These are phyloP conservation scores for Betta splendens DNA, from an alignment of 2,797 vertebrate species.

Conservation along the genomic window DNA sequence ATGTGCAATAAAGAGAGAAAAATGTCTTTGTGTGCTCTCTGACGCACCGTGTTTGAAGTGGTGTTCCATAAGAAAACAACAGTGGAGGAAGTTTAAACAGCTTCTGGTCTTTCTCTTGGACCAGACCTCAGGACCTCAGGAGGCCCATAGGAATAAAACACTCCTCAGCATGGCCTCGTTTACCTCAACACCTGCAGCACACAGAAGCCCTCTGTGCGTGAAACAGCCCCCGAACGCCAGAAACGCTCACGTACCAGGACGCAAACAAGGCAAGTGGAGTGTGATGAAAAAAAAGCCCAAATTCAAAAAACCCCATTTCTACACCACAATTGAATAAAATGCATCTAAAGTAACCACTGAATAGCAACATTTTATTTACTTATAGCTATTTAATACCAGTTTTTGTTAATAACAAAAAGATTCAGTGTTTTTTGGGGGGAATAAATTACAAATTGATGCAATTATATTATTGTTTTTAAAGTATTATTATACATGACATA, in stretches of 20 bases:
- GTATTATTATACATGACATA: constrained; percentile 6
- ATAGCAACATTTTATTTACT: no score
- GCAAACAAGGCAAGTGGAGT: constrained; percentile 20
- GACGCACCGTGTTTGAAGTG: constrained; percentile 59
- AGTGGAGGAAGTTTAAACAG: constrained; percentile 67
- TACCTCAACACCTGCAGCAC: constrained; percentile 70
- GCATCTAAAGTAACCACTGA: no score
- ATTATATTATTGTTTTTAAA: neutral
- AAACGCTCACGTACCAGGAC: constrained; percentile 38
- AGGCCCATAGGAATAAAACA: constrained; percentile 60
- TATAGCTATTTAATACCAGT: no score
- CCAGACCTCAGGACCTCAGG: constrained; percentile 48
- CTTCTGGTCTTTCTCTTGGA: constrained; percentile 77
- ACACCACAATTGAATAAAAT: neutral
- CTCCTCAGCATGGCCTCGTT: constrained; percentile 55
- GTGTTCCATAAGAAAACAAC: constrained; percentile 69
- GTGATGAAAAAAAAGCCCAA: constrained; percentile 17
- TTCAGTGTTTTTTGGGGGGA: no score
- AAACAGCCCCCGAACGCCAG: constrained; percentile 47
- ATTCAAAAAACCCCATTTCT: constrained; percentile 4
- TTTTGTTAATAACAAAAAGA: no score
- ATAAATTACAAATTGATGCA: neutral
- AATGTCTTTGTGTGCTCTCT: constrained; percentile 20
- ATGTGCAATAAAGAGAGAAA: constrained; percentile 16
- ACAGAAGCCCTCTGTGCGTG: constrained; percentile 69